phyloP scores from a whole-genome alignment of 2,888 invertebrate species.

The Ypsolopha scabrella region DNA sequence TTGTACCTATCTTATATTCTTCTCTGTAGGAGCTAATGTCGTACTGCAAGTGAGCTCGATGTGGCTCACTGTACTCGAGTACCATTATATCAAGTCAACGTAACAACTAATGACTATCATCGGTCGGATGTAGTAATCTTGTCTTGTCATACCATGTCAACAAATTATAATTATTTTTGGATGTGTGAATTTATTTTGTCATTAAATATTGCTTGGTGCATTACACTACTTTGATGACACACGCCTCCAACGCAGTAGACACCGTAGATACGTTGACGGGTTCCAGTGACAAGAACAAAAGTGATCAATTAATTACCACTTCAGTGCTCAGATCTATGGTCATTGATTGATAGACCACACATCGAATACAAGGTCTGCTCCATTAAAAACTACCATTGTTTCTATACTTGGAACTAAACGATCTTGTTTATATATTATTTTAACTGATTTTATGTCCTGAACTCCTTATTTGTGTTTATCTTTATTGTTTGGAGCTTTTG shows the following conservation, averaged over 20 bases:
- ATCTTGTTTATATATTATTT: no score
- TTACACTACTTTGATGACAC: neutral
- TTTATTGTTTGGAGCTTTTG: no score
- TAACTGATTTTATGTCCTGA: no score
- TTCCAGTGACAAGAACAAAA: neutral
- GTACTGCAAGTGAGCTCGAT: no score
- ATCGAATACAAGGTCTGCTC: neutral
- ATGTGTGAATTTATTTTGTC: neutral
- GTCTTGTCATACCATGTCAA: neutral
- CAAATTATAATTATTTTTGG: neutral
- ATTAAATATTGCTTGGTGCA: neutral
- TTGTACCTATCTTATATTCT: no score
- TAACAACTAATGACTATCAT: neutral
- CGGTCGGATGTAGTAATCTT: neutral
- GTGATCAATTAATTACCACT: neutral
- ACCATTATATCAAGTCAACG: neutral
- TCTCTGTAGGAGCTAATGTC: no score
- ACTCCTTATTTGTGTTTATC: no score
- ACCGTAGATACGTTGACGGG: neutral
- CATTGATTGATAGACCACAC: neutral
- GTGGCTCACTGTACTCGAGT: no score
- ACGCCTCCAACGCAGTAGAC: neutral
- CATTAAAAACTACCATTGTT: neutral
- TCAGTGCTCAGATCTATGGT: neutral
- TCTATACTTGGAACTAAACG: neutral